Evolutionary conservation across 30 jellyfish, hydroid and myxozoan genomes (phyloP).

Genomic region (Hydra vulgaris): DNA sequence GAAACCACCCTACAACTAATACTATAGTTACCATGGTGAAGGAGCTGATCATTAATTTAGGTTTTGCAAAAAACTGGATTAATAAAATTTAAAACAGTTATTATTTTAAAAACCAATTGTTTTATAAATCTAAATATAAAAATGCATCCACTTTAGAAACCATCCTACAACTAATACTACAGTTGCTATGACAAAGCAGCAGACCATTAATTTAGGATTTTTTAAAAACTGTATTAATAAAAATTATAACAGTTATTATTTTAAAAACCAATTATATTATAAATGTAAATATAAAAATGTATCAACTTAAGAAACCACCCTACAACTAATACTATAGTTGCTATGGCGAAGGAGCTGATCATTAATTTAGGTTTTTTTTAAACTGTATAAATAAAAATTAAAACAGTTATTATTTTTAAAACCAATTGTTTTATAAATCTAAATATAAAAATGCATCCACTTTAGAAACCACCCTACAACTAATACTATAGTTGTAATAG

Average conservation of each 20-base stretch:
- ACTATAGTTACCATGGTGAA: too few species aligned
- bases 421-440: not conserved
- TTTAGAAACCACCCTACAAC: too few species aligned
- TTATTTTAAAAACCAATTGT: not conserved
- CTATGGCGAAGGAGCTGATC: not conserved
- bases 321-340: not conserved
- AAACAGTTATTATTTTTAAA: not conserved
- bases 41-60: not conserved
- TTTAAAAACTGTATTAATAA: too few species aligned
- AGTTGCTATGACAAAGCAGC: too few species aligned
- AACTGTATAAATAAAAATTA: not conserved
- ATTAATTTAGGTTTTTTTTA: not conserved
- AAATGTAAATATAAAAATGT: too few species aligned
- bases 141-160: not conserved
- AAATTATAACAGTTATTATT: too few species aligned
- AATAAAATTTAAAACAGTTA: not conserved
- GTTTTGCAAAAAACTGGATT: too few species aligned
- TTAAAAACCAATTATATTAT: too few species aligned
- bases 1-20: not conserved
- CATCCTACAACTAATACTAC: too few species aligned
- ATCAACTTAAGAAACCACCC: not conserved
- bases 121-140: too few species aligned
- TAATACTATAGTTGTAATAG: too few species aligned
- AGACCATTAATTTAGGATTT: too few species aligned
- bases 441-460: not conserved